These are phyloP conservation scores for Syrrhaptes paradoxus DNA, from an alignment of 2,113 vertebrate genomes.

Conservation along the genomic window DNA sequence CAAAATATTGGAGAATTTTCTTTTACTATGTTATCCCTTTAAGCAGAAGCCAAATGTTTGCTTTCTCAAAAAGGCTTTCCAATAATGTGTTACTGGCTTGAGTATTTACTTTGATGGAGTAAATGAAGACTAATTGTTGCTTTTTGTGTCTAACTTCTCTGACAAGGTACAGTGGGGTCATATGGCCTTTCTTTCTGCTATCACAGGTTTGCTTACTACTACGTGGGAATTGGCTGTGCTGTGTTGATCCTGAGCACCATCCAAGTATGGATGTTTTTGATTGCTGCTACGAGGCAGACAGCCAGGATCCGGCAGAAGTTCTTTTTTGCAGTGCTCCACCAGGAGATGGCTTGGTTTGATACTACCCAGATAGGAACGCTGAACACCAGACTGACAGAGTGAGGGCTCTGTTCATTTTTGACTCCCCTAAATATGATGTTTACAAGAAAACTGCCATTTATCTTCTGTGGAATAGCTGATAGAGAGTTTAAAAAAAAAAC, in stretches of 20 bases:
- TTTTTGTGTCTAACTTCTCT: neutral
- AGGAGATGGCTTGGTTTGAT: constrained; percentile 84
- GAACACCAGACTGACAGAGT: constrained; percentile 81
- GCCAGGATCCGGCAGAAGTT: constrained; percentile 75
- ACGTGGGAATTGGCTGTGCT: constrained; percentile 69
- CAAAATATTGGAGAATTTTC: neutral
- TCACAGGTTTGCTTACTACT: constrained; percentile 76
- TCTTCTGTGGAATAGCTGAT: neutral
- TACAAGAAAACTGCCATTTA: neutral
- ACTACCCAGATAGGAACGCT: constrained; percentile 71
- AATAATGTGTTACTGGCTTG: neutral
- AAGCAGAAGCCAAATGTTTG: neutral
- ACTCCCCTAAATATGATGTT: neutral
- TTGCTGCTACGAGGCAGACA: constrained; percentile 71
- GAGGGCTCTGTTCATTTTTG: neutral
- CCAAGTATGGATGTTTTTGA: constrained; percentile 74
- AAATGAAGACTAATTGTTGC: neutral
- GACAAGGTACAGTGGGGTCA: neutral
- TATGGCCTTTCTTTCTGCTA: neutral
- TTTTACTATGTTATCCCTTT: neutral
- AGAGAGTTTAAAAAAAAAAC: neutral
- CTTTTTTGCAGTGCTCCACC: constrained; percentile 80
- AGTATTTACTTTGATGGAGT: neutral
- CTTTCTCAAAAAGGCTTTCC: neutral
- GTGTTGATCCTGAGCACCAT: constrained; percentile 66